These are phyloP conservation scores for Coilia nasus DNA, from an alignment of 2,797 vertebrate species.

Conservation along the genomic window DNA sequence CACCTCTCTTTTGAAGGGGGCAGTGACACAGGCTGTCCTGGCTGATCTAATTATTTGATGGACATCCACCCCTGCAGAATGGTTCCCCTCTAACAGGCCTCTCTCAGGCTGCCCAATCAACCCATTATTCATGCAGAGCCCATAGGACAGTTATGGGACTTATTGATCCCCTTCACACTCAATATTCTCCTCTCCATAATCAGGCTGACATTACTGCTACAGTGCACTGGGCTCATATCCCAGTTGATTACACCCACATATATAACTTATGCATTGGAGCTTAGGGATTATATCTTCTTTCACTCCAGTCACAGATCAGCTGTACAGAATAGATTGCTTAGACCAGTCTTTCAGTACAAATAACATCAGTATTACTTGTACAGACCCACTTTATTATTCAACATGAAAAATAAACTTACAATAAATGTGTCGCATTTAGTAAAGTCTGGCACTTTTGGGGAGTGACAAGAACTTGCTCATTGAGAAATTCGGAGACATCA, in stretches of 20 bases:
- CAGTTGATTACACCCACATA: background rate
- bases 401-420: constrained; percentile 6
- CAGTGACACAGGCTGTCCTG: constrained; percentile 60
- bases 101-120: constrained; percentile 62
- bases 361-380: background rate
- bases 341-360: background rate
- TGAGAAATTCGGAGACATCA: constrained; percentile 72
- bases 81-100: constrained; percentile 56
- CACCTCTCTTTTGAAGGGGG: constrained; percentile 57
- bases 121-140: constrained; percentile 67
- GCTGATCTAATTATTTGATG: constrained; percentile 75
- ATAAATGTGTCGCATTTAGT: too few species aligned
- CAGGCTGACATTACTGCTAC: constrained; percentile 57
- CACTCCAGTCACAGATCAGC: background rate
- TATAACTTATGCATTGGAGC: constrained; percentile 11
- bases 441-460: constrained; percentile 46
- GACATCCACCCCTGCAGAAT: constrained; percentile 61
- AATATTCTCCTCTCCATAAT: constrained; percentile 70
- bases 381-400: background rate
- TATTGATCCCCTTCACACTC: constrained; percentile 75
- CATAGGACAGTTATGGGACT: constrained; percentile 62
- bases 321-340: background rate
- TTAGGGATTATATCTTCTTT: background rate
- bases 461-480: constrained; percentile 57
- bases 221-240: constrained; percentile 40